Evolutionary conservation across 2,113 vertebrate species (phyloP), one percentile per base, ranked within the genome.

Genomic region (Cairina moschata): DNA sequence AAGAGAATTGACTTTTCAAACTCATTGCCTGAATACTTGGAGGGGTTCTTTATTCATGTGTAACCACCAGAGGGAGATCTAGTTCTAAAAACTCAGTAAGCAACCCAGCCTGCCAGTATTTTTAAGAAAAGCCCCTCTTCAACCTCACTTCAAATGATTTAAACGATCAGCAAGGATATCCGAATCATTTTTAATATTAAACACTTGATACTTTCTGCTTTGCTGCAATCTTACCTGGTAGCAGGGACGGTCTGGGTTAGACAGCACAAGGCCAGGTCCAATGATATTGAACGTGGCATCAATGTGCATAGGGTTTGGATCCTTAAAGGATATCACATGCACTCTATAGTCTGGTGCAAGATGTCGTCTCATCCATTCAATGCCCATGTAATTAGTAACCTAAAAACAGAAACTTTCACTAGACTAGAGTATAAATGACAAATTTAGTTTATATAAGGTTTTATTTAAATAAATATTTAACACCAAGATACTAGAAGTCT

Each of bases 211-310:
- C 20, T 23, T 88, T 54, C 6, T 6, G 16, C 5, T 31, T 17
- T 71, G 50, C 23, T 44, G 55, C 25, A 52, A 7, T 50, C 91
- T 96, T 88, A 99, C 99, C 99, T 99, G 99, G 25, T 98, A 97
- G 96, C 99, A 99, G 1, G 99, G 99, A 25, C 99, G 98, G 81
- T 99, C 99, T 48, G 99, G 99, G 93, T 99, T 99, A 56, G 99
- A 99, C 50, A 99, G 98, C 73, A 99, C 99, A 71, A 99, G 98
- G 21, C 99, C 99, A 5, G 99, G 99, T 22, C 99, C 99, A 34
- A 99, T 99, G 94, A 99, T 99, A 93, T 99, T 99, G 90, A 99
- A 99, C 32, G 99, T 99, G 68, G 99, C 99, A 79, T 99, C 99
- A 22, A 99, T 99, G 90, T 99, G 99, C 99, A 99, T 99, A 7